Conservation (phyloP, 2,888 invertebrate species). For the Drosophila maculinotata region DNA sequence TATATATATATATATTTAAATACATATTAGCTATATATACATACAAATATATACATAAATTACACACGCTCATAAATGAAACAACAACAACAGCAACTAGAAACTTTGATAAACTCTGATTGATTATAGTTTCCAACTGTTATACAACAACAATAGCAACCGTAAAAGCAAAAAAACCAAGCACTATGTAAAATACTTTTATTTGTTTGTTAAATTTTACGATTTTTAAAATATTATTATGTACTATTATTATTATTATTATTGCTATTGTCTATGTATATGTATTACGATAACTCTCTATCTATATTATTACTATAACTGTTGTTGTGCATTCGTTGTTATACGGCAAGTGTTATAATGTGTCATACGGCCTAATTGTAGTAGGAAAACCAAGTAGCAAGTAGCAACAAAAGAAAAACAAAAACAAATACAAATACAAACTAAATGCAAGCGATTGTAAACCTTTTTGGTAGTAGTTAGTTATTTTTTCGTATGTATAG, state of each 20-base stretch:
- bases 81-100: slow-evolving; percentile 21
- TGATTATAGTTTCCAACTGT: slow-evolving; percentile 61
- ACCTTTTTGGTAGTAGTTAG: slow-evolving; percentile 47
- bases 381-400: slow-evolving; percentile 51
- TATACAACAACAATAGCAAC: slow-evolving; percentile 53
- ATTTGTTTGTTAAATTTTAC: slow-evolving; percentile 74
- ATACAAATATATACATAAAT: slow-evolving; percentile 26
- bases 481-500: slow-evolving; percentile 49
- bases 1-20: slow-evolving; percentile 35
- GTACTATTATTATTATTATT: slow-evolving; percentile 51
- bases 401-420: slow-evolving; percentile 26
- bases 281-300: slow-evolving; percentile 46
- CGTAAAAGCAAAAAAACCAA: slow-evolving; percentile 18
- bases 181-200: slow-evolving; percentile 53
- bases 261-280: slow-evolving; percentile 52
- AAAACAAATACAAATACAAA: slow-evolving; percentile 17
- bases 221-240: slow-evolving; percentile 38
- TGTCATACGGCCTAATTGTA: slow-evolving; percentile 68
- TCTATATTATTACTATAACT: slow-evolving; percentile 51
- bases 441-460: slow-evolving; percentile 34
- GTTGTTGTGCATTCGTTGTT: slow-evolving; percentile 67
- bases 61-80: slow-evolving; percentile 38
- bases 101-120: slow-evolving; percentile 54
- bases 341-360: slow-evolving; percentile 66
- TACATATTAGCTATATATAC: slow-evolving; percentile 38